Evolutionary conservation across 1,140 invertebrate species (phyloP).

Genomic region (Littorina saxatilis): DNA sequence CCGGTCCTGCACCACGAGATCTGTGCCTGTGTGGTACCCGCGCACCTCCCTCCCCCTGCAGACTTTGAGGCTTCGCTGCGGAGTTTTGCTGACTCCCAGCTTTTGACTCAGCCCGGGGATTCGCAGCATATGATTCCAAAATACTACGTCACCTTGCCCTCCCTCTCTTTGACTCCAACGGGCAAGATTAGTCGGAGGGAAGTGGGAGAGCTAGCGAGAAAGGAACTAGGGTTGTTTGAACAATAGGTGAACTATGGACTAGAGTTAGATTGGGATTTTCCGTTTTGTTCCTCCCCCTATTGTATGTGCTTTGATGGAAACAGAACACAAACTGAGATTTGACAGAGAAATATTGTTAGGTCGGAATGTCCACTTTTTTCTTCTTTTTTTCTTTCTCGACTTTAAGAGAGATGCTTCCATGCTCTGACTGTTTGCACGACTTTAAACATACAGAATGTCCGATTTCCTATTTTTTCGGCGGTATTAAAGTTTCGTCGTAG

Average conservation of each 20-base stretch:
- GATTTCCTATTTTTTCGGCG: too few relatives aligned
- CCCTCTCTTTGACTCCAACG: conserved; percentile 36
- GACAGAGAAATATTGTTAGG: too few relatives aligned
- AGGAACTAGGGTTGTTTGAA: conserved; percentile 8
- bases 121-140: conserved; percentile 46
- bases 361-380: too few relatives aligned
- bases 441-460: too few relatives aligned
- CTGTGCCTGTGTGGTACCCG: conserved; percentile 45
- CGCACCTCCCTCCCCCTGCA: background rate
- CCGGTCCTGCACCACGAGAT: conserved; percentile 43
- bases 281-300: background rate
- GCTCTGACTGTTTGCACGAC: too few relatives aligned
- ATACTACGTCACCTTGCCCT: conserved; percentile 41
- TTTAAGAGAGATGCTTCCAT: too few relatives aligned
- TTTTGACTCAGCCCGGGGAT: conserved; percentile 14
- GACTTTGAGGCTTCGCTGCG: conserved; percentile 8
- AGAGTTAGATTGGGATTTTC: background rate
- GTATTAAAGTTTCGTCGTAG: too few relatives aligned
- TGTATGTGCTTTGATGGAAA: too few relatives aligned
- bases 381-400: too few relatives aligned
- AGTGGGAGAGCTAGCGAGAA: conserved; percentile 10
- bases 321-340: too few relatives aligned
- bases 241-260: background rate
- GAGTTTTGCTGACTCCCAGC: conserved; percentile 24
- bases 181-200: conserved; percentile 44